Base-by-base conservation (phyloP, 1,140 invertebrate genomes). In the Drosophila truncata region DNA sequence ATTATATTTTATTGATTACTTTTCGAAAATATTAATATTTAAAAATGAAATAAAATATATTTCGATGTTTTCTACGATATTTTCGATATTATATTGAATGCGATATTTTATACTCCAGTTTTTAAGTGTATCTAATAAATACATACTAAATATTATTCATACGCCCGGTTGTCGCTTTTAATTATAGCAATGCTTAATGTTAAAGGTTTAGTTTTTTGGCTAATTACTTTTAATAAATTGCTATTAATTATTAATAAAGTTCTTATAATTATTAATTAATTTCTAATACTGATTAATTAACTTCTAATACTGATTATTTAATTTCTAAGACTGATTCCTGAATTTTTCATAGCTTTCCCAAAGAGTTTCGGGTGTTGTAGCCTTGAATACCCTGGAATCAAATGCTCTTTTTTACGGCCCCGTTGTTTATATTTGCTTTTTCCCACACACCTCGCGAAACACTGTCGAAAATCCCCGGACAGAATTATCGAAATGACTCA, bases 401-500 rank as follows among this genome's bases (percentile, higher is more conserved):
- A 47, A 7, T 72, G 50, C 50, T 70, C 35, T 66, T 66, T 31
- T n/a, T 16, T 3, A 18, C 25, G 14, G 13, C 42, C 20, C 3
- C 13, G n/a, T 18, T 41, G 13, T 4, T n/a, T 6, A 31, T 52
- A 50, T 37, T 69, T 72, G 69, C 69, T 25, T 72, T 72, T 73
- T 72, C 70, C 70, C 70, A 47, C 54, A 71, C 69, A 58, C 52
- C 44, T 60, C 29, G 29, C 8, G 2, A 60, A 10, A 16, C 31
- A n/a, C 18, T 55, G 52, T 55, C 52, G 52, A 73, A 73, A 73
- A 62, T 25, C 20, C 65, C 70, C 70, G 16, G 10, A 29, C 37
- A 29, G 29, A 47, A 58, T 50, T 72, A 73, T n/a, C 25, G 44
- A 42, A 37, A 16, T 73, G 70, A 73, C 23, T 73, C 69, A 72